Percentiles rank a stretch among this genome's conserved stretches.
Conservation (phyloP, 2,113 vertebrate species). For the Ia io region DNA sequence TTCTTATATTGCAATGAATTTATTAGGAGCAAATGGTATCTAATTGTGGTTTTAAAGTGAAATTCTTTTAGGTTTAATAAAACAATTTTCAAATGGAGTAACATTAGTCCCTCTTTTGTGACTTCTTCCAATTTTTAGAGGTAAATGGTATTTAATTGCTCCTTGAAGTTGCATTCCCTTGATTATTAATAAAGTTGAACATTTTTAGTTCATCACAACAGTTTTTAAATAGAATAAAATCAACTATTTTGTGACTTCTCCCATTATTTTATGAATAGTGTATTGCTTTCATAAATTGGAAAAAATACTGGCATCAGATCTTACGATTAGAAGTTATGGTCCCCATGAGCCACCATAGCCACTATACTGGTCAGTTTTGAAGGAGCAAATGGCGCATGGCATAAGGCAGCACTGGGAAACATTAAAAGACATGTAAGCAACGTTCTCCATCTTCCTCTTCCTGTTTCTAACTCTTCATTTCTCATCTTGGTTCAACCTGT, state of each 20-base stretch:
- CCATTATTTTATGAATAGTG: background rate
- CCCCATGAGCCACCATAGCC: background rate
- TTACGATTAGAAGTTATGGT: background rate
- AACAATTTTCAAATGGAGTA: background rate
- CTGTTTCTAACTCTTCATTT: background rate
- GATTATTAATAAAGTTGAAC: background rate
- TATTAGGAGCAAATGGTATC: background rate
- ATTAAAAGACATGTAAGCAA: background rate
- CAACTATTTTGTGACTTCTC: slow-evolving; percentile 10
- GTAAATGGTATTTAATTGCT: slow-evolving; percentile 8
- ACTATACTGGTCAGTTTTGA: background rate
- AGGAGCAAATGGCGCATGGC: background rate
- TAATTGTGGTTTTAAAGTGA: background rate
- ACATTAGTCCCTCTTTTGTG: background rate
- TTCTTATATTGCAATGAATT: background rate
- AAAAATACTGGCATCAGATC: background rate
- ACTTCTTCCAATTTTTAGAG: background rate
- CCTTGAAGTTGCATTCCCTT: background rate
- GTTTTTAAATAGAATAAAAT: slow-evolving; percentile 33
- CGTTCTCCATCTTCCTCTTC: background rate
- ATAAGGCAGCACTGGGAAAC: background rate
- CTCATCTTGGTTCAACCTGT: background rate
- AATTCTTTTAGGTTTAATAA: slow-evolving; percentile 32
- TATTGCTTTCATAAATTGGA: background rate
- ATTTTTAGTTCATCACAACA: background rate